A percentile compares a stretch with the other conserved stretches of the same genome.
Evolutionary conservation across 1,140 invertebrate genomes (phyloP).

Genomic region (Halictus rubicundus): DNA sequence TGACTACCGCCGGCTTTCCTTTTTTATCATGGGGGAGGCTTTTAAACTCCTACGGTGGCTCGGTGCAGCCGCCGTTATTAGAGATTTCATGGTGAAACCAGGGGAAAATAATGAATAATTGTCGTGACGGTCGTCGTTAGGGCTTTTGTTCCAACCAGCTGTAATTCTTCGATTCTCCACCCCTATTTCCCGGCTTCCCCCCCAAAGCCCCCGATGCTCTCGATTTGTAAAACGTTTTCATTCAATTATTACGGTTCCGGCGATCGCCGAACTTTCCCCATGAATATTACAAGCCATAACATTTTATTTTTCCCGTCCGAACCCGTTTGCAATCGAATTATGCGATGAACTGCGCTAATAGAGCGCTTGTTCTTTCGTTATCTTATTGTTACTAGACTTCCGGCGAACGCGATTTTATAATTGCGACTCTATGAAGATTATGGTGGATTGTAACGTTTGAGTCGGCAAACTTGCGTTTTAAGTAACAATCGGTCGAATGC

Average conservation of each 20-base stretch:
- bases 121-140: conserved; percentile 55
- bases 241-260: conserved; percentile 10
- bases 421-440: no score
- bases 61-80: conserved; percentile 67
- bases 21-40: conserved; percentile 66
- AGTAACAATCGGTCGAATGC: no score
- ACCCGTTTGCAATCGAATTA: background rate
- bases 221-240: conserved; percentile 18
- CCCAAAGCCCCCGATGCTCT: background rate
- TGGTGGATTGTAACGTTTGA: no score
- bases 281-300: background rate
- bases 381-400: background rate
- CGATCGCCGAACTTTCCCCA: background rate
- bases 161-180: conserved; percentile 40
- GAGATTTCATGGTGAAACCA: conserved; percentile 66
- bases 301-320: background rate
- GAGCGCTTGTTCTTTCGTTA: background rate
- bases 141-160: conserved; percentile 37
- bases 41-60: conserved; percentile 69
- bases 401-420: no score
- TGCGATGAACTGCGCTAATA: background rate
- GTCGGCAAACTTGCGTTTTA: no score
- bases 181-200: no score
- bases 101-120: conserved; percentile 67
- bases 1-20: conserved; percentile 70